Base-by-base conservation (phyloP, 2,888 invertebrate species). In the Parnassius smintheus region DNA sequence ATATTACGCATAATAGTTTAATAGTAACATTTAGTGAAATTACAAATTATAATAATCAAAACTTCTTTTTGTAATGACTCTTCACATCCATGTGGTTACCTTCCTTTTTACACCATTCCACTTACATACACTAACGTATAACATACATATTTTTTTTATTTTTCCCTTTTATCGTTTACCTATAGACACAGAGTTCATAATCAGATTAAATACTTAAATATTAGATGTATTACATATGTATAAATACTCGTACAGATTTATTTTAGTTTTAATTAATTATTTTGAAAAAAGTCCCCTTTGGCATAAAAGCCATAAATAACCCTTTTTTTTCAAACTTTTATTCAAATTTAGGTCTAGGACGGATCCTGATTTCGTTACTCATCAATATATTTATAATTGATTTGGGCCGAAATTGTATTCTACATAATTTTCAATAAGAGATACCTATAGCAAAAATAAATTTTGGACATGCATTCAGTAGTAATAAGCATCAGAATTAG, bases 351-450 rank as follows among this genome's bases (percentile, higher is more conserved):
- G 53, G 56, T 69, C 65, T 66, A 67, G 73, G 73, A 72, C 73
- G 73, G 73, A 72, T 65, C 68, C 66, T 72, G 68, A 71, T 68
- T 60, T 67, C 18, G 8, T 66, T 64, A 57, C 65, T 58, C 56
- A 54, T 35, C 48, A 60, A 60, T 42, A 59, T 46, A 50, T 50
- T n/a, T 25, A 48, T 56, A 53, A 48, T 55, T 46, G 53, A 45
- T 49, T 45, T 46, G 18, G 50, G 51, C 51, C 46, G 42, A 64
- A 56, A 56, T 44, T 9, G 55, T 58, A 55, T n/a, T 11, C 54
- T 62, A 62, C 0, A 9, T 35, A 51, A 54, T 25, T 58, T 46
- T 49, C 9, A 3, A 4, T 25, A 55, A 59, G 46, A 45, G 18
- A 50, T 18, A 12, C 25, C 35, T 11, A 25, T 49, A 42, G 63